Conservation (phyloP, 2,113 vertebrate genomes). For the Ciconia maguari region DNA sequence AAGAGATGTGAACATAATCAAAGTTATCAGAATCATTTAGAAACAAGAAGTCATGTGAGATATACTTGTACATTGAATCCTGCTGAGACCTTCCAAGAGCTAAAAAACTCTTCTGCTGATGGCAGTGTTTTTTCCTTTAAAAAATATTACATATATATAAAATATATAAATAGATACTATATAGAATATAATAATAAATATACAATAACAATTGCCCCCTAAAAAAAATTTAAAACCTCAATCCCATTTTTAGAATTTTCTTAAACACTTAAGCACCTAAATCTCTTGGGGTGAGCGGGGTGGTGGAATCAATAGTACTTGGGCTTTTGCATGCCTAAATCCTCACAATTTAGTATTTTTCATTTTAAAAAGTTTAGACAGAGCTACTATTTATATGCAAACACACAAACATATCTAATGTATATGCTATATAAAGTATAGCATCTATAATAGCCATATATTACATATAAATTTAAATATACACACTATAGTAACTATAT, state of each 20-base stretch:
- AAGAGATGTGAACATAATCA: neutral
- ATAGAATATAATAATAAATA: neutral
- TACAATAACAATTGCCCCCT: rapidly evolving
- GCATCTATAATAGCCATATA: neutral
- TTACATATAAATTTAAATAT: neutral
- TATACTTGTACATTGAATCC: neutral
- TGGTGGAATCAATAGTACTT: neutral
- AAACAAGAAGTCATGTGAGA: neutral
- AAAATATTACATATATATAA: neutral
- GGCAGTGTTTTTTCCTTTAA: neutral
- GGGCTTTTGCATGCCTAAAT: neutral
- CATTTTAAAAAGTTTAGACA: neutral
- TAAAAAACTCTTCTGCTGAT: neutral
- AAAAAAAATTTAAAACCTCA: neutral
- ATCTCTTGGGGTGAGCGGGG: neutral
- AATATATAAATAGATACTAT: neutral
- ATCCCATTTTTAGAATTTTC: neutral
- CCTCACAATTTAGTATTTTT: neutral
- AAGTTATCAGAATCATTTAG: neutral
- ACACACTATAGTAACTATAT: neutral
- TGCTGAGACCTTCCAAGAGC: neutral
- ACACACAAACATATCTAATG: neutral
- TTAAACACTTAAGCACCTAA: neutral
- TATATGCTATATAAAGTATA: neutral
- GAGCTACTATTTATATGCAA: neutral